phyloP scores from a whole-genome alignment of 2,888 invertebrate genomes.

The Gandaritis pyraliata region DNA sequence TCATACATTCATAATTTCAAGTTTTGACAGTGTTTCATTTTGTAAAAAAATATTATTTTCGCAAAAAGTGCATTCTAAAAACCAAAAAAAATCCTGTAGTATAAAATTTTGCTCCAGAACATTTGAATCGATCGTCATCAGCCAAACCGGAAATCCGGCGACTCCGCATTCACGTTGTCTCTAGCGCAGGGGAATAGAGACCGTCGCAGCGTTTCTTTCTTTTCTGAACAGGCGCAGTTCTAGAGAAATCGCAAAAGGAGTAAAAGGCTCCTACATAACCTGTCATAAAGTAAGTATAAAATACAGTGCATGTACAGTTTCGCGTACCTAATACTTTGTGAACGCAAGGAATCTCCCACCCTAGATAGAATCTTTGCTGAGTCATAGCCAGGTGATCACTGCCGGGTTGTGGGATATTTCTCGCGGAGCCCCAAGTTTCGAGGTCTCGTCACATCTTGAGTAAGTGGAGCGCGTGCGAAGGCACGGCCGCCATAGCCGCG shows the following conservation, averaged over 20 bases:
- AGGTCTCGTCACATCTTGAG: constrained; percentile 53
- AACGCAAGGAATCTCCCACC: constrained; percentile 44
- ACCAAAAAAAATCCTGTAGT: constrained; percentile 16
- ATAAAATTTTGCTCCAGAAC: constrained; percentile 42
- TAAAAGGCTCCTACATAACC: constrained; percentile 85
- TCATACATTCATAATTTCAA: constrained; percentile 40
- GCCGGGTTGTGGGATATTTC: constrained; percentile 50
- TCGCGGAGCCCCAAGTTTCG: constrained; percentile 47
- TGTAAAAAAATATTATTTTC: constrained; percentile 36
- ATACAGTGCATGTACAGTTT: constrained; percentile 59
- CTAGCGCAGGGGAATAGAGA: constrained; percentile 79
- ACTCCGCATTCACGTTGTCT: constrained; percentile 79
- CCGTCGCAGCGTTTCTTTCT: constrained; percentile 81
- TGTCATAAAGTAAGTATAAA: constrained; percentile 82
- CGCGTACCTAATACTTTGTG: constrained; percentile 52
- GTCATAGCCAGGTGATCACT: constrained; percentile 55
- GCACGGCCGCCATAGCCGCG: constrained; percentile 58
- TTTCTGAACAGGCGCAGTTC: constrained; percentile 84
- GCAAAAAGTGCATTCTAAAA: constrained; percentile 28
- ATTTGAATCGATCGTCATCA: constrained; percentile 61
- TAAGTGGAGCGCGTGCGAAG: constrained; percentile 54
- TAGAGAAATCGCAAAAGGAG: constrained; percentile 83
- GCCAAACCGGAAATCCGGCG: constrained; percentile 78
- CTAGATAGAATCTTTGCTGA: constrained; percentile 55
- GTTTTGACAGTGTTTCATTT: constrained; percentile 37